Evolutionary conservation across 2,888 invertebrate species (phyloP).

Genomic region (Scotopteryx bipunctaria): DNA sequence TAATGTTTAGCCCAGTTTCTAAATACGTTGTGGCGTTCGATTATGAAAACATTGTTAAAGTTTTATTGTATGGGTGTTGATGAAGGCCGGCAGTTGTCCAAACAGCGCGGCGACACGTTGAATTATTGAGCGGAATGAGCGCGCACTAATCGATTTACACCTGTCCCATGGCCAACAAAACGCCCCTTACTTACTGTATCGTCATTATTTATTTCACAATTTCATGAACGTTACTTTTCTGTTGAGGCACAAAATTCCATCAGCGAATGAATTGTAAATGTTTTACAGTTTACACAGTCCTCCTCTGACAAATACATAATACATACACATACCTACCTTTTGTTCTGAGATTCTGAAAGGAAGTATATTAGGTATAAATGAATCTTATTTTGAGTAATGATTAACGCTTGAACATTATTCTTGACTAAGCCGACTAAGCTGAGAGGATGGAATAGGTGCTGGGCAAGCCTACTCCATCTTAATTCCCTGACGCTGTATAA

Average conservation of each 20-base stretch:
- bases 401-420: too few relatives aligned
- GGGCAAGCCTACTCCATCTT: too few relatives aligned
- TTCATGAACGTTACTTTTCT: background rate
- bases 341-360: too few relatives aligned
- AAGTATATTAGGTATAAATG: too few relatives aligned
- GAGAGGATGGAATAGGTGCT: too few relatives aligned
- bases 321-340: too few relatives aligned
- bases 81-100: slow-evolving; percentile 81
- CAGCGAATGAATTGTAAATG: background rate
- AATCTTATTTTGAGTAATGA: too few relatives aligned
- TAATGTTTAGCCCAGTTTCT: slow-evolving; percentile 66
- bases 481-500: too few relatives aligned
- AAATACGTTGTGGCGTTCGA: slow-evolving; percentile 62
- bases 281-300: background rate
- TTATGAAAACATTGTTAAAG: slow-evolving; percentile 82
- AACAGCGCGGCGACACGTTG: slow-evolving; percentile 68
- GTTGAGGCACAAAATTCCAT: background rate
- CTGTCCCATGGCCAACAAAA: slow-evolving; percentile 46
- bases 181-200: slow-evolving; percentile 1
- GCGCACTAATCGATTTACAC: slow-evolving; percentile 79
- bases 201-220: background rate
- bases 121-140: slow-evolving; percentile 74
- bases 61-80: slow-evolving; percentile 78
- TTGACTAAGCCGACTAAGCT: too few relatives aligned
- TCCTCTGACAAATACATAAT: too few relatives aligned